Evolutionary conservation across 2,797 vertebrate species (phyloP), one percentile per base, ranked within the genome.

Genomic region (Lithobates pipiens): DNA sequence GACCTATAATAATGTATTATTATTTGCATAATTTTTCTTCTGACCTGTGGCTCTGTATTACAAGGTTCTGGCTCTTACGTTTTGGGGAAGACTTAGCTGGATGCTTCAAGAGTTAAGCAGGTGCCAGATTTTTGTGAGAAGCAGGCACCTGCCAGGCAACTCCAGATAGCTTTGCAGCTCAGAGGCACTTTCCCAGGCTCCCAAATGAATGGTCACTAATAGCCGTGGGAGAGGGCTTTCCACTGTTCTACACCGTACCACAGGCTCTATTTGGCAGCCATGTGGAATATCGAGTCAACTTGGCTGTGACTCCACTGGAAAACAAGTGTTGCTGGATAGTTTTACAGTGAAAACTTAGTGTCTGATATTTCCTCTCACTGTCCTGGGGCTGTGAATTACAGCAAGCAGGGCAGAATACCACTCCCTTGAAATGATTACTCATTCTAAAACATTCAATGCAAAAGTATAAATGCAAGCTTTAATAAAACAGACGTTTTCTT

Each of bases 101-200:
- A 88, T 89, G 77, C 78, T 67, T 81, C 89, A 1, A 15, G 70
- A 88, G 70, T 76, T 89, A 76, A 86, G 90, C 91, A 95, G 93
- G 95, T 96, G 94, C 93, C 94, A 93, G 93, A 91, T 91, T 79
- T 90, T 89, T 89, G 88, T 92, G 90, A 90, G 95, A 93, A 94
- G 93, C 39, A 90, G 93, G 93, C 94, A 95, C 95, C 95, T 97
- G 95, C 95, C 95, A 94, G 93, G 91, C 94, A 90, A 86, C 93
- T 94, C 89, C 92, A 93, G 91, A 93, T 94, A 95, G 92, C 89
- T 92, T 89, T 90, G 93, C 92, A 90, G 92, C 94, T 94, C 91
- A 89, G 91, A 96, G 94, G 94, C 94, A 92, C 96, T 96, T 97
- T 97, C 94, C 95, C 96, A 97, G 96, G 95, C 95, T 95, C 94